Percentiles rank a stretch among this genome's conserved stretches.
Conservation (phyloP, 2,113 vertebrate genomes). For the Galbula dea region DNA sequence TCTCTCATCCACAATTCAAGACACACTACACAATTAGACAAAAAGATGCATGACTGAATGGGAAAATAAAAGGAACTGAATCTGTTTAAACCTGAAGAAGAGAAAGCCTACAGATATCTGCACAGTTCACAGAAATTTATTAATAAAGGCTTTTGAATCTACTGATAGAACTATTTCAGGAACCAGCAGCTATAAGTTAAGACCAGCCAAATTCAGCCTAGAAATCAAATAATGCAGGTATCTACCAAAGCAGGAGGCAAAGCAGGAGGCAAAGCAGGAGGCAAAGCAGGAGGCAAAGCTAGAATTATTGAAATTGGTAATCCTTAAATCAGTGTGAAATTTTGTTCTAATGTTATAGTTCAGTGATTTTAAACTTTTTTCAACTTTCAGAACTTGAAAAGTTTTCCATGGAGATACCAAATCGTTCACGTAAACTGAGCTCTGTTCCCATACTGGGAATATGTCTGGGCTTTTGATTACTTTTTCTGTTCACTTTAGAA, state of each 20-base stretch:
- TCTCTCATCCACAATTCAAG: conserved; percentile 43
- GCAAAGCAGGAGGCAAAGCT: background rate
- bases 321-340: background rate
- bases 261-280: background rate
- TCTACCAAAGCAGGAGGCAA: background rate
- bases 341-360: background rate
- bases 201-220: background rate
- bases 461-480: background rate
- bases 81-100: background rate
- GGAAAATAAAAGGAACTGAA: conserved; percentile 25
- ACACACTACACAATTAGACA: conserved; percentile 8
- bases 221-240: background rate
- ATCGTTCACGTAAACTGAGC: background rate
- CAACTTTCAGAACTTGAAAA: background rate
- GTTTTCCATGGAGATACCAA: background rate
- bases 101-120: conserved; percentile 14
- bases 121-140: conserved; percentile 2
- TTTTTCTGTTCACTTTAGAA: background rate
- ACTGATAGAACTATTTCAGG: conserved; percentile 10
- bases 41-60: conserved; percentile 15
- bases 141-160: conserved; percentile 10
- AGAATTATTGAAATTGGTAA: conserved; percentile 2
- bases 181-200: background rate
- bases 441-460: background rate
- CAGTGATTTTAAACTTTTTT: background rate